phyloP scores from a whole-genome alignment of 2,113 vertebrate genomes.

The Sylvia atricapilla region DNA sequence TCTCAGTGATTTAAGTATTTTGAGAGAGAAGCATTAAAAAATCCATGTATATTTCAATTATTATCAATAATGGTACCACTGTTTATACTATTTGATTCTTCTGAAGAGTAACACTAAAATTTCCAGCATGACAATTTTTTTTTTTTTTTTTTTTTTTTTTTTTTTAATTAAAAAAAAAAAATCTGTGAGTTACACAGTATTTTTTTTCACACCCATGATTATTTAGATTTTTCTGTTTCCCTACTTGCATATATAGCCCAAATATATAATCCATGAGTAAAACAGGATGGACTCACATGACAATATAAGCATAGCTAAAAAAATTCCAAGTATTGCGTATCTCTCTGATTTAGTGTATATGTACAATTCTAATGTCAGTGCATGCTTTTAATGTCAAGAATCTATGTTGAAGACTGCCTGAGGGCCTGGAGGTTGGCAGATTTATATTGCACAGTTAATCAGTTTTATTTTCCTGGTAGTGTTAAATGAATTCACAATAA shows the following conservation, averaged over 20 bases:
- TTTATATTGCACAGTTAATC: not conserved
- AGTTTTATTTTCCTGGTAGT: not conserved
- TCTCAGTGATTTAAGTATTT: not conserved
- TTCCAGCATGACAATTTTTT: not conserved
- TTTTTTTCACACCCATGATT: not conserved
- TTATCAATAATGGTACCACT: not conserved
- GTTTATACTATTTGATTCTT: not conserved
- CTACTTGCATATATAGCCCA: not conserved
- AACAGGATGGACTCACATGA: not conserved
- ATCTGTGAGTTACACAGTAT: not conserved
- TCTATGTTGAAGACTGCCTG: not conserved
- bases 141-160: not conserved
- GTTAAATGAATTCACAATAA: not conserved
- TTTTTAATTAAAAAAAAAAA: not conserved
- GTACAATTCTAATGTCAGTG: not conserved
- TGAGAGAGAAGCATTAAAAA: not conserved
- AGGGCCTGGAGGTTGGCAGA: not conserved
- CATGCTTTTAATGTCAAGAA: not conserved
- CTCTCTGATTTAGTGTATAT: not conserved
- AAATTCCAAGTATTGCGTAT: fast-evolving
- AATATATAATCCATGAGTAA: not conserved
- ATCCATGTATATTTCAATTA: not conserved
- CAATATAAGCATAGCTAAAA: not conserved
- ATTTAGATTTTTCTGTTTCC: not conserved
- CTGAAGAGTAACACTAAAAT: not conserved